Base-by-base conservation (phyloP, 2,888 invertebrate genomes). In the Lasius platythorax region DNA sequence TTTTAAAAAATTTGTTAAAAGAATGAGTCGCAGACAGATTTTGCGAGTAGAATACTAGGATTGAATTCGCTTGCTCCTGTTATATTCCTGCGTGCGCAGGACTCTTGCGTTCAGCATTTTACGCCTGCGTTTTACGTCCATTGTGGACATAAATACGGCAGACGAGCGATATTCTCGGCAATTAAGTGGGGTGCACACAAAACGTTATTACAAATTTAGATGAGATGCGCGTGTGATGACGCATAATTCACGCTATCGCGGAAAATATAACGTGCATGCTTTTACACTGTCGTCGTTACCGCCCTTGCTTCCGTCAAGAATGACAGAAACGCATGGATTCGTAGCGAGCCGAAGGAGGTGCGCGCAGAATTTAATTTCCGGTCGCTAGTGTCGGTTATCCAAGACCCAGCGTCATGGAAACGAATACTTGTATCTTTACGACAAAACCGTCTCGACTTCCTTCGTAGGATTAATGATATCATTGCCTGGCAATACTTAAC, bases 361-460 rank as follows among this genome's bases (percentile, higher is more conserved):
- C 86, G 82, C 85, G 82, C 75, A 87, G 91, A 88, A 91, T 92
- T 91, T 91, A 91, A 92, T 92, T 91, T 92, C 92, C 91, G 90
- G 88, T 66, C 82, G 84, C 70, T 86, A 87, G 79, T 86, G 83
- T 83, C 82, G 43, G 67, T 64, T 82, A 56, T 76, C 84, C 76
- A 53, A 66, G 23, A 75, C 58, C 58, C 28, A 53, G 58, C n/a
- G 76, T 23, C 75, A 43, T 37, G 37, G 74, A 66, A 58, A 58
- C 70, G 75, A 79, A 85, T 66, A 75, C 78, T 64, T 79, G 53
- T 61, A 75, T 72, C 86, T 83, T 87, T 64, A 63, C 40, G 85
- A 67, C 64, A 50, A 84, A 53, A 89, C 61, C 28, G 46, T 66
- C 70, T 30, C 66, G 28, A 64, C 63, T 85, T 85, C 85, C 63